Conservation (phyloP, 2,113 vertebrate genomes). For the Sclerurus mexicanus region DNA sequence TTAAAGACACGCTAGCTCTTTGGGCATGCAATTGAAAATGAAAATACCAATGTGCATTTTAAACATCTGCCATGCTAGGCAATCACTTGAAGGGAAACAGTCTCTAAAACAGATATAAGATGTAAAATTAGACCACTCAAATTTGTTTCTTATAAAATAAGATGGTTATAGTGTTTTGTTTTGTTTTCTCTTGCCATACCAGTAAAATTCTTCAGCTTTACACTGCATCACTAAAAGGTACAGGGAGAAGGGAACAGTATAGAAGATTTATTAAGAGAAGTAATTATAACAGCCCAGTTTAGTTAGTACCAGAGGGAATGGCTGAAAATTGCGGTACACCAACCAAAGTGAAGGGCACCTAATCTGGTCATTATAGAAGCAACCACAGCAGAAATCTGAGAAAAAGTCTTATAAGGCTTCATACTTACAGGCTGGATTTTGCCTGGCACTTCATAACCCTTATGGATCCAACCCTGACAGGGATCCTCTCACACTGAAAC, state of each 20-base stretch:
- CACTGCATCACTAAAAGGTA: not conserved
- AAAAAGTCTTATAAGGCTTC: not conserved
- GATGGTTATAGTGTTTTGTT: not conserved
- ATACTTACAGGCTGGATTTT: not conserved
- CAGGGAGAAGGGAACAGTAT: not conserved
- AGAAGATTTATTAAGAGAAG: not conserved
- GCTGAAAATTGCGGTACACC: not conserved
- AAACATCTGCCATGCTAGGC: slow-evolving; percentile 6
- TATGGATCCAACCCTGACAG: not conserved
- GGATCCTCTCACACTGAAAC: not conserved
- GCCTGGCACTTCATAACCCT: not conserved
- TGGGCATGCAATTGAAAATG: not conserved
- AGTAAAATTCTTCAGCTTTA: not conserved
- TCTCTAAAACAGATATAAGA: not conserved
- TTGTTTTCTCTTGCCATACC: not conserved
- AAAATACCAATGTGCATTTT: not conserved
- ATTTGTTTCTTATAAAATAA: not conserved
- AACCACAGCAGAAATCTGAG: not conserved
- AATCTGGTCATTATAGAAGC: not conserved
- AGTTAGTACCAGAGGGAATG: not conserved
- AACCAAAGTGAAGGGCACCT: not conserved
- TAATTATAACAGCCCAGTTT: not conserved
- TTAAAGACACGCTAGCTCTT: not conserved
- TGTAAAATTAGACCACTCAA: not conserved
- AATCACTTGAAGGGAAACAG: not conserved